Evolutionary conservation across 2,797 vertebrate genomes (phyloP), one percentile per base, ranked within the genome.

Genomic region (Mus spretus): DNA sequence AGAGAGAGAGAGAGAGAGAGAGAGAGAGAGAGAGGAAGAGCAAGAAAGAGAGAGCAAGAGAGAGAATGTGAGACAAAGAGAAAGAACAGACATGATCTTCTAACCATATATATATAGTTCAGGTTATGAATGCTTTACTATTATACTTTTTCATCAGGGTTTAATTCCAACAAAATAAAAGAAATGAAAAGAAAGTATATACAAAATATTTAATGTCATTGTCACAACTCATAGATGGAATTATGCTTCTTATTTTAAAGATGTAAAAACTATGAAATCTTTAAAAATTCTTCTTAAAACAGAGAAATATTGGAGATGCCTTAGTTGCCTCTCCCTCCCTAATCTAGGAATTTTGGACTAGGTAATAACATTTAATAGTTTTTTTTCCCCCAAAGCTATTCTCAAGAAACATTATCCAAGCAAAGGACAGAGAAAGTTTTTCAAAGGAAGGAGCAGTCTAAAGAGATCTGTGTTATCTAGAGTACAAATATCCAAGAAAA

Each of bases 221-320:
- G 78, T 80, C 8, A 19, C 15, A 74, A 59, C 2, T 12, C 65
- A 12, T 53, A 63, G 47, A 0, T 40, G 28, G 37, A 81, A 85
- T 81, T 83, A 50, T 28, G 93, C 90, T 31, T 78, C 24, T 70
- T 20, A 75, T 82, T 67, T 92, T 24, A 63, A 37, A 26, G 82
- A 89, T 24, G 63, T 1, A 55, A 24, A 94, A 90, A 55, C 12
- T 37, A 92, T 13, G 2, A 20, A 61, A 55, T 24, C 20, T 44
- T 89, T 61, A 57, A 80, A 55, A 10, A 65, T 91, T 65, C 50
- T 47, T 61, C 44, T 80, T 77, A 93, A 81, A 74, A 77, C 74
- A 59, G 24, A 57, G n/a, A 72, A 31, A 14, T 24, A 10, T n/a
- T 77, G 72, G 65, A n/a, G 10, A 20, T 84, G 1, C 14, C 55